Base-by-base conservation (phyloP, 2,888 invertebrate species). In the Drosophila stalkeri region DNA sequence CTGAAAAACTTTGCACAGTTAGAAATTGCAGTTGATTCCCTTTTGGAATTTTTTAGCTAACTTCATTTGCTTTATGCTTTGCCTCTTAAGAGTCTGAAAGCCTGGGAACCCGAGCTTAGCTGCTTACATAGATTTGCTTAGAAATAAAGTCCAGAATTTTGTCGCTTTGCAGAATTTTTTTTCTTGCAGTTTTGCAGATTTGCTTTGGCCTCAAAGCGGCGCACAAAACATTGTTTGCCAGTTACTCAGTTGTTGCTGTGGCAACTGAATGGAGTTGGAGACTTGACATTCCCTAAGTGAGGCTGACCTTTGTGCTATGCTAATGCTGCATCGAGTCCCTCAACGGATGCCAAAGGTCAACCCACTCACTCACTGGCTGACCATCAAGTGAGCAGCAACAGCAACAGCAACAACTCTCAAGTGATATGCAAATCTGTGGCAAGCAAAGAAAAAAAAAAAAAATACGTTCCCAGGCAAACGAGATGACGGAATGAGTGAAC, bases 351-450 rank as follows among this genome's bases (percentile, higher is more conserved):
- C 60, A 73, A 65, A 77, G 77, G 77, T 77, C 64, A 77, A 49
- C 64, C 37, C 37, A 39, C 51, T 18, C 51, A 33, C 18, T 51
- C 46, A 16, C 33, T n/a, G 73, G 52, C 55, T 77, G 76, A 63
- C 76, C 76, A 67, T 65, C 77, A 69, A 72, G 49, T 62, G 59
- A 72, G 35, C 55, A 75, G 44, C 63, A 74, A 18, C 39, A 20
- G 43, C 51, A 44, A 4, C 59, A 52, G 5, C 62, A 46, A 23
- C 46, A 66, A 56, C 59, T 59, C n/a, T 51, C 37, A 57, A 74
- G 64, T 72, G 72, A 72, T 79, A 78, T 78, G 78, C 75, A 78
- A 78, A 79, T 78, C 72, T 68, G 57, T 68, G 55, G 51, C 65
- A 57, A 27, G 61, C 55, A 59, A 43, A 35, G 51, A n/a, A 37